phyloP scores from a whole-genome alignment of 2,113 vertebrate species.

The Cacatua alba region DNA sequence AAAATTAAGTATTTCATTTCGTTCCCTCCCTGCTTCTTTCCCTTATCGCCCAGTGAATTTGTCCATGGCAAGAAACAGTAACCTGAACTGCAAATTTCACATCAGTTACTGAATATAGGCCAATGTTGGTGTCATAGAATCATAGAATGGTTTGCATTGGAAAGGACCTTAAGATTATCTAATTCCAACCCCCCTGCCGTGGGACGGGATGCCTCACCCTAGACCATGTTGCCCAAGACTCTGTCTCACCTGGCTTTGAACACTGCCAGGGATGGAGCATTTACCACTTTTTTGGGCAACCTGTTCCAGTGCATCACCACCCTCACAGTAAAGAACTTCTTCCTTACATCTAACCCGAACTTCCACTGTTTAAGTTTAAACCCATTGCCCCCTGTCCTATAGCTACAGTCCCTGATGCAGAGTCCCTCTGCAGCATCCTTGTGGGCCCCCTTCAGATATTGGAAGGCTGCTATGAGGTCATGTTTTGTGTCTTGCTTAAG shows the following conservation, averaged over 20 bases:
- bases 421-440: not conserved
- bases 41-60: not conserved
- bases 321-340: not conserved
- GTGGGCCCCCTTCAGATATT: not conserved
- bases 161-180: not conserved
- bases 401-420: not conserved
- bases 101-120: not conserved
- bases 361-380: not conserved
- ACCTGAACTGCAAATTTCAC: not conserved
- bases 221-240: not conserved
- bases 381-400: not conserved
- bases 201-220: not conserved
- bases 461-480: not conserved
- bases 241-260: not conserved
- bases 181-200: not conserved
- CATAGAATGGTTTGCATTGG: not conserved
- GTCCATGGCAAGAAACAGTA: not conserved
- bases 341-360: not conserved
- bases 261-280: not conserved
- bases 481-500: not conserved
- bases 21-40: not conserved
- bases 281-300: not conserved
- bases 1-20: not conserved
- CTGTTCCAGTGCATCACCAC: not conserved
- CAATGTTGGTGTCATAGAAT: not conserved